Evolutionary conservation across 2,888 invertebrate genomes (phyloP).

Genomic region (Oscheius sp.): DNA sequence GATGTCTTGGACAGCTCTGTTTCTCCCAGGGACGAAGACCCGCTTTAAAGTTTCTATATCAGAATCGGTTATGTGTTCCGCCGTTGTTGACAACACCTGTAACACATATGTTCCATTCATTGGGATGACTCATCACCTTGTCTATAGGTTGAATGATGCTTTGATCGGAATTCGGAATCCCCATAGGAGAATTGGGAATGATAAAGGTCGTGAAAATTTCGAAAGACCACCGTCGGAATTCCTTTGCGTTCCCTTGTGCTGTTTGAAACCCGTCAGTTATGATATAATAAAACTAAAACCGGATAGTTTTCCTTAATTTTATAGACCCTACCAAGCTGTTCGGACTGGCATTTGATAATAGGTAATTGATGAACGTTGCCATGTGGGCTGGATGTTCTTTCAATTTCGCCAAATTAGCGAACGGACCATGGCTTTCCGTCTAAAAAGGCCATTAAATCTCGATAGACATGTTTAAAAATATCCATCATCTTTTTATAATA

Average conservation of each 20-base stretch:
- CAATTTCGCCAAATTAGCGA: conserved; percentile 83
- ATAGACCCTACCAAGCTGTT: conserved; percentile 76
- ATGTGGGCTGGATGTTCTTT: conserved; percentile 88
- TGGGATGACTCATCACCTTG: conserved; percentile 39
- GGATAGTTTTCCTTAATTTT: not conserved
- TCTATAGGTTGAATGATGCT: conserved; percentile 66
- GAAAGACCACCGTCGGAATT: conserved; percentile 97
- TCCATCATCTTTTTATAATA: conserved; percentile 21
- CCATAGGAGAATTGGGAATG: conserved; percentile 68
- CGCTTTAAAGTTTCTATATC: conserved; percentile 69
- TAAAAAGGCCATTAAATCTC: conserved; percentile 1
- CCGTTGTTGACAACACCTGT: conserved; percentile 66
- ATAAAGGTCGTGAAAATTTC: conserved; percentile 75
- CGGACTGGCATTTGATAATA: conserved; percentile 85
- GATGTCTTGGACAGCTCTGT: conserved; percentile 84
- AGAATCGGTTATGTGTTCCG: conserved; percentile 52
- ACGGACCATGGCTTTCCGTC: conserved; percentile 77
- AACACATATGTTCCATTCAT: not conserved
- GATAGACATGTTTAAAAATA: not conserved
- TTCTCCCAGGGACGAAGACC: conserved; percentile 86
- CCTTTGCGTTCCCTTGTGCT: conserved; percentile 80
- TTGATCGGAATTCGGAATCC: conserved; percentile 64
- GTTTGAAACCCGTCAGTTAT: conserved; percentile 85
- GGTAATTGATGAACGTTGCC: conserved; percentile 92
- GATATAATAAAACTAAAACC: conserved; percentile 80